phyloP scores from a whole-genome alignment of 1,140 invertebrate species.

The Drosophila nigromelanica region DNA sequence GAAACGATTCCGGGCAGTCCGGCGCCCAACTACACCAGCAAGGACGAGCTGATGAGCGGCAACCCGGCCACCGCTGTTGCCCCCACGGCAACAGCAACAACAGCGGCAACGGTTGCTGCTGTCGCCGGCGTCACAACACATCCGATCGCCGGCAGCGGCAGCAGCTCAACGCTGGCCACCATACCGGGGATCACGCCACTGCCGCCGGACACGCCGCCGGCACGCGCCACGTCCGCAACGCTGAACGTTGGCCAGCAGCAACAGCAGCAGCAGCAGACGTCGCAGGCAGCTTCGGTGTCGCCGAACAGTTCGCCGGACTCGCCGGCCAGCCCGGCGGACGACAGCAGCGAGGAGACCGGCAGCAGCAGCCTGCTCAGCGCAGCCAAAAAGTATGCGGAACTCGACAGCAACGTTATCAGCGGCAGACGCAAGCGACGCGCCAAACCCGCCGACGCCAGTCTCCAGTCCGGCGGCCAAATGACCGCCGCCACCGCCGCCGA shows the following conservation, averaged over 20 bases:
- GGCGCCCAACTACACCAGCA: conserved; percentile 86
- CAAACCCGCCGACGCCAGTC: conserved; percentile 77
- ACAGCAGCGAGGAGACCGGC: conserved; percentile 72
- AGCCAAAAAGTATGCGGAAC: conserved; percentile 55
- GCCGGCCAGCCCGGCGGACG: conserved; percentile 79
- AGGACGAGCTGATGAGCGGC: conserved; percentile 62
- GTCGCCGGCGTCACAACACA: background rate
- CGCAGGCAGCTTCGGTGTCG: conserved; percentile 19
- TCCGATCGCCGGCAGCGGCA: background rate
- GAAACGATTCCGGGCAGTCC: conserved; percentile 95
- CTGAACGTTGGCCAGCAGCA: background rate
- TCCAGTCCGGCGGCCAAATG: conserved; percentile 25
- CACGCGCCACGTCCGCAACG: background rate
- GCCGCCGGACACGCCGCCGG: conserved; percentile 45
- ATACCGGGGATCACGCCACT: conserved; percentile 49
- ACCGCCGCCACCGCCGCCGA: conserved; percentile 39
- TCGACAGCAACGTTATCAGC: conserved; percentile 58
- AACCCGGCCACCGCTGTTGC: background rate
- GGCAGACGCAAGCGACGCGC: conserved; percentile 84
- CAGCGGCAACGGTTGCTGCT: background rate
- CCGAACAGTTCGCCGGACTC: conserved; percentile 76
- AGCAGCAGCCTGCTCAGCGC: conserved; percentile 23
- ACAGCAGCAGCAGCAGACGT: background rate
- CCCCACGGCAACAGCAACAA: background rate
- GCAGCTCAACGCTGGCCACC: conserved; percentile 22